These are phyloP conservation scores for Acleris emargana DNA, from an alignment of 2,888 invertebrate genomes.

Conservation along the genomic window DNA sequence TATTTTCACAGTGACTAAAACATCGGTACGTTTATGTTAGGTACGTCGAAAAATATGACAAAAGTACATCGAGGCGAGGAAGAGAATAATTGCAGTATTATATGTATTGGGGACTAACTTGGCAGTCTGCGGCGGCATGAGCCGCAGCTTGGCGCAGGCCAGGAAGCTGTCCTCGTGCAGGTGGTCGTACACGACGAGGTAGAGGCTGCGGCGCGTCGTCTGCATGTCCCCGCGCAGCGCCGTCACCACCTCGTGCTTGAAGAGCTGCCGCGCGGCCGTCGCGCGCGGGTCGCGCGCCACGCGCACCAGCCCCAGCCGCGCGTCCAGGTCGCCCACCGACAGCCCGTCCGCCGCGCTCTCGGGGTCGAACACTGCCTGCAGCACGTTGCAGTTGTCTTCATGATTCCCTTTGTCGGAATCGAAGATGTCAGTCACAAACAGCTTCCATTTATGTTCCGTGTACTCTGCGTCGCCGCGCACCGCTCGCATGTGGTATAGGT, in stretches of 20 bases:
- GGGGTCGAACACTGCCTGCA: constrained; percentile 94
- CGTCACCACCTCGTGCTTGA: constrained; percentile 88
- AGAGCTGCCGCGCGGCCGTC: constrained; percentile 83
- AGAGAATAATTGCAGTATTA: no score
- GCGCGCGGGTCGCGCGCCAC: constrained; percentile 86
- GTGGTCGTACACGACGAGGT: constrained; percentile 91
- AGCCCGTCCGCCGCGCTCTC: constrained; percentile 86
- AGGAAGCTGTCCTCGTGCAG: constrained; percentile 90
- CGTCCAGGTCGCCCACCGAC: constrained; percentile 91
- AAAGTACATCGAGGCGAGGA: no score
- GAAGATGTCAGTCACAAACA: constrained; percentile 94
- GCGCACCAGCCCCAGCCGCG: constrained; percentile 89
- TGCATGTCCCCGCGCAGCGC: constrained; percentile 89
- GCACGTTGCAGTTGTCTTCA: constrained; percentile 91
- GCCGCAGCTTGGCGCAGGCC: constrained; percentile 92
- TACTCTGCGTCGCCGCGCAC: constrained; percentile 75
- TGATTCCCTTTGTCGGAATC: constrained; percentile 87
- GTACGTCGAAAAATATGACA: no score
- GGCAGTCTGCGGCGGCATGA: constrained; percentile 85
- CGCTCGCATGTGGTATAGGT: constrained; percentile 88
- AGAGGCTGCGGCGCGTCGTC: constrained; percentile 89
- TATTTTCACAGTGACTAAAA: no score
- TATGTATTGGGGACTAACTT: constrained; percentile 84
- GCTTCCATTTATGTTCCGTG: constrained; percentile 93
- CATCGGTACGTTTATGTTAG: no score